Base-by-base conservation (phyloP, 1,140 invertebrate genomes). In the Ceratoteleas bidentatus region DNA sequence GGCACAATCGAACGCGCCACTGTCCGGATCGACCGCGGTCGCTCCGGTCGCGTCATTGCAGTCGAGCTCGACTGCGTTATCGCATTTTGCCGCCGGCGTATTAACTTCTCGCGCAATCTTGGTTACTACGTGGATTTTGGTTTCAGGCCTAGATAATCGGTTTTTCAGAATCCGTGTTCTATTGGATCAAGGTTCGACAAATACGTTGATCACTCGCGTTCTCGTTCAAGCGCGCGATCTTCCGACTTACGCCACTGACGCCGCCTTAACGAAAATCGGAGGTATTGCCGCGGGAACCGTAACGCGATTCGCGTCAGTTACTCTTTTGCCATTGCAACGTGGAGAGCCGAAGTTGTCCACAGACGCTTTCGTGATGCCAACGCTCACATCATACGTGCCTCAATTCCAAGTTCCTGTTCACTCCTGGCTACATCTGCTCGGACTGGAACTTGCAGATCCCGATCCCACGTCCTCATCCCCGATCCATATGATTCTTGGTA, bases 401-500 rank as follows among this genome's bases (percentile, higher is more conserved):
- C 8, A 9, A 9, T 49, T 62, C 32, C 10, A 11, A 5, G 0
- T 16, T 13, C 6, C 10, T 3, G 13, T n/a, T 16, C 2, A 7
- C 0, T 6, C 32, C 33, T 61, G 61, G 61, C 24, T 32, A 3
- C 14, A 64, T 40, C 6, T 64, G n/a, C 40, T 34, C 0, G 61
- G 49, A 7, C 33, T 64, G 0, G 2, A 8, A 3, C 24, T 40
- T 0, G 66, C 66, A 6, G 65, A 68, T 38, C 32, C 16, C 0
- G 14, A 57, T 14, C 34, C 53, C 0, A 14, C 11, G n/a, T 49
- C n/a, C 0, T 34, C 16, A 6, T 11, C 11, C 5, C 58, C 58
- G 5, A 49, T 73, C 6, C 50, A 73, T 0, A 6, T 74, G 6
- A 47, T 74, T 5, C 14, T 74, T 3, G 70, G 70, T 0, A 60